Conservation (phyloP, 2,888 invertebrate genomes). For the Temnothorax unifasciatus region DNA sequence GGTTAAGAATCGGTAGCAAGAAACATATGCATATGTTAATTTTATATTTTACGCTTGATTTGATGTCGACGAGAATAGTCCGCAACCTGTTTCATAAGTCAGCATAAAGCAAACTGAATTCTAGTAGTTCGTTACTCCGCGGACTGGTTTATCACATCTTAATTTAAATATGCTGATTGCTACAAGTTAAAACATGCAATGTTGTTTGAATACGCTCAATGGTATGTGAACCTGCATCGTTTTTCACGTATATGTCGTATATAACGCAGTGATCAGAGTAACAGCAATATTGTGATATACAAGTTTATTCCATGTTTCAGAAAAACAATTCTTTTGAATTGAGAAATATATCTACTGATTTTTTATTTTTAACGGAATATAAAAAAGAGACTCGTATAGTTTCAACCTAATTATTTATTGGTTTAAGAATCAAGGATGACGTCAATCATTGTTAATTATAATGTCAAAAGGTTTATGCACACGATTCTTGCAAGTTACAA, state of each 20-base stretch:
- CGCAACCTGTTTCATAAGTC: constrained; percentile 27
- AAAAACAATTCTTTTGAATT: neutral
- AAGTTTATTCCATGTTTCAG: constrained; percentile 1
- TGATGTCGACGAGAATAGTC: neutral
- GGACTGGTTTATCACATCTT: constrained; percentile 48
- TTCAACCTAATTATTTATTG: neutral
- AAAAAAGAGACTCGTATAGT: neutral
- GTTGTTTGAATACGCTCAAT: constrained; percentile 26
- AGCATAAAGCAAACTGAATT: constrained; percentile 7
- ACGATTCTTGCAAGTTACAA: neutral
- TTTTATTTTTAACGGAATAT: neutral
- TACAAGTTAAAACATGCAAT: constrained; percentile 22
- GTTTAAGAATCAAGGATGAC: neutral
- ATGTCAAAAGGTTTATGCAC: neutral
- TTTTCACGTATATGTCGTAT: constrained; percentile 23
- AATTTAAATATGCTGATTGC: constrained; percentile 53
- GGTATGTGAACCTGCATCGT: constrained; percentile 14
- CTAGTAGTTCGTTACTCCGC: constrained; percentile 27
- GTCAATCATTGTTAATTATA: neutral
- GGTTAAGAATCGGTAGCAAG: neutral
- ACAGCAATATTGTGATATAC: neutral
- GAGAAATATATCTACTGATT: neutral
- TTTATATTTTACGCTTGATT: constrained; percentile 5
- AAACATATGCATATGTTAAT: neutral
- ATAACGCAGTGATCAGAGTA: constrained; percentile 5